A percentile compares a stretch with the other conserved stretches of the same genome.
phyloP scores from a whole-genome alignment of 2,113 vertebrate species.

The Seriola quinqueradiata region DNA sequence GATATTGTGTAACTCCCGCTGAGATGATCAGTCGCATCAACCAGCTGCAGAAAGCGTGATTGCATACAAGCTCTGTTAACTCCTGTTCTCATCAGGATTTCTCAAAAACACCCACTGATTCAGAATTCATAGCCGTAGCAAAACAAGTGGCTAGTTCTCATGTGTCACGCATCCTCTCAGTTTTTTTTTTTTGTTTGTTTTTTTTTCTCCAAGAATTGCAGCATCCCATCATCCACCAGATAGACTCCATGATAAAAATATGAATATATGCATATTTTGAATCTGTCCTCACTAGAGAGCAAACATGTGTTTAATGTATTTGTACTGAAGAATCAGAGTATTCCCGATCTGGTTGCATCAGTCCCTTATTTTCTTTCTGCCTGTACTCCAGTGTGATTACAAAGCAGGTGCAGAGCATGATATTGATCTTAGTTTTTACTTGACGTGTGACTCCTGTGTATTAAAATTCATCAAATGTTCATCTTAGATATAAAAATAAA shows the following conservation, averaged over 20 bases:
- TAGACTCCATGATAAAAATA: constrained; percentile 58
- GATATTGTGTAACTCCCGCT: constrained; percentile 41
- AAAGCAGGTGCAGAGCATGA: constrained; percentile 28
- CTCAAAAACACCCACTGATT: constrained; percentile 36
- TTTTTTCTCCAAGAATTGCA: constrained; percentile 5
- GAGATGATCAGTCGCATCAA: constrained; percentile 46
- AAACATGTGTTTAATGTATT: constrained; percentile 29
- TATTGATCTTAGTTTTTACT: constrained; percentile 24
- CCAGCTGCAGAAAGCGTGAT: constrained; percentile 52
- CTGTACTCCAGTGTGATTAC: constrained; percentile 16
- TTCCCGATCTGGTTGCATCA: constrained; percentile 23
- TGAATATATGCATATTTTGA: constrained; percentile 52
- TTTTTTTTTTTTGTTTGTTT: background rate
- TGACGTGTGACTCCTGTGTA: constrained; percentile 8
- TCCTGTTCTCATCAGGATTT: constrained; percentile 50
- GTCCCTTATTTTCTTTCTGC: background rate
- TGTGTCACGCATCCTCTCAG: constrained; percentile 38
- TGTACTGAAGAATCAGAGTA: constrained; percentile 24
- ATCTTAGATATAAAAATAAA: background rate
- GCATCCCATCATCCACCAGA: constrained; percentile 36
- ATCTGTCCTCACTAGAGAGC: background rate
- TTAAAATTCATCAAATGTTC: constrained; percentile 40
- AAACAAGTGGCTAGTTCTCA: constrained; percentile 41
- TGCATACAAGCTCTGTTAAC: constrained; percentile 41
- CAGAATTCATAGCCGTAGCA: constrained; percentile 39